A percentile compares a stretch with the other conserved stretches of the same genome.
Conservation (phyloP, 2,113 vertebrate genomes). For the Sigmodon hispidus region DNA sequence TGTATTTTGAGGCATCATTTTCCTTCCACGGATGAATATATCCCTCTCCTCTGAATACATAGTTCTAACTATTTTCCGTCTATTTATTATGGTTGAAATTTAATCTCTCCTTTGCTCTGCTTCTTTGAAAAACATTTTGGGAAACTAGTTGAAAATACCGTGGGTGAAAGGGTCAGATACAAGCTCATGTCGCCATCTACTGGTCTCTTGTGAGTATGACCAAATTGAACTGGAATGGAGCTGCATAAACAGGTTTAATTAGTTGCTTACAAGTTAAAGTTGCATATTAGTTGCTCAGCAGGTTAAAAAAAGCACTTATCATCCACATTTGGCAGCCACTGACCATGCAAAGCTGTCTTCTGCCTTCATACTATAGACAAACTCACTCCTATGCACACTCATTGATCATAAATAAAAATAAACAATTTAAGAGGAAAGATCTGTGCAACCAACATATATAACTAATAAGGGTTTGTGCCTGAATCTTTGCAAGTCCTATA, state of each 20-base stretch:
- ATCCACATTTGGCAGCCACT: too few relatives aligned
- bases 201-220: constrained; percentile 6
- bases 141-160: background rate
- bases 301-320: background rate
- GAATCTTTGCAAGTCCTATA: background rate
- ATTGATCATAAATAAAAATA: background rate
- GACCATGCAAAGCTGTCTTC: background rate
- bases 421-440: background rate
- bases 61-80: background rate
- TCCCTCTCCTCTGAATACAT: background rate
- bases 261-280: background rate
- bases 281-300: too few relatives aligned
- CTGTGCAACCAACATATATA: background rate
- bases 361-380: background rate
- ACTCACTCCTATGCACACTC: too few relatives aligned
- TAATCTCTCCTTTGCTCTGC: background rate
- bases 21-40: background rate
- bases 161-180: background rate
- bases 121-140: background rate
- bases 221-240: background rate
- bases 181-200: constrained; percentile 21
- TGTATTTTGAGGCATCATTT: background rate
- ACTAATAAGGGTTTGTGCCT: background rate
- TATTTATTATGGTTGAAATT: background rate
- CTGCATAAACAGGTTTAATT: background rate